Evolutionary conservation across 2,797 vertebrate genomes (phyloP).

Genomic region (Myotis myotis): DNA sequence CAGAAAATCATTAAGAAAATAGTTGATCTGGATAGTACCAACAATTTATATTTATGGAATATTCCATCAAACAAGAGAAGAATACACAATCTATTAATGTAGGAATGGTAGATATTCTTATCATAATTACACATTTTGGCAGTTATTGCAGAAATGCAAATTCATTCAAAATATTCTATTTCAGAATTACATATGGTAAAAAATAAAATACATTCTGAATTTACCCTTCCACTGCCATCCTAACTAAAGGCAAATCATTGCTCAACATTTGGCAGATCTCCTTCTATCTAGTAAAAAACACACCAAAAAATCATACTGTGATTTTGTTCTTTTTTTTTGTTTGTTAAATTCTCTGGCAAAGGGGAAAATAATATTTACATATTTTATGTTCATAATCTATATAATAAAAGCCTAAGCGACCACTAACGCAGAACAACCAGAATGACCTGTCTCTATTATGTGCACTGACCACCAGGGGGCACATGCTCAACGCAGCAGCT

Average conservation of each 20-base stretch:
- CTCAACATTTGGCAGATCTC: background rate
- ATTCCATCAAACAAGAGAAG: background rate
- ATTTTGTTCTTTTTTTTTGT: background rate
- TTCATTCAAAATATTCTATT: background rate
- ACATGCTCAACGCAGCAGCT: too few species aligned
- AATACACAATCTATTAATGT: background rate
- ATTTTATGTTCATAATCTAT: background rate
- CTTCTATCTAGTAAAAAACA: background rate
- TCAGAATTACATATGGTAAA: background rate
- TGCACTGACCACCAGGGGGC: too few species aligned
- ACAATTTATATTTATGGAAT: constrained; percentile 21
- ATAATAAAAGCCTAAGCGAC: too few species aligned
- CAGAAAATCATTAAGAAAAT: constrained; percentile 34
- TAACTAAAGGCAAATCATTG: background rate
- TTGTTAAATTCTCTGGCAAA: background rate
- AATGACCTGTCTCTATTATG: too few species aligned
- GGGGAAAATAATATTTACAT: background rate
- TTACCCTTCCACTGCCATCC: background rate
- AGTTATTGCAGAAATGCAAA: background rate
- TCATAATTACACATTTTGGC: background rate
- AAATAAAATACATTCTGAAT: background rate
- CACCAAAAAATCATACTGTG: background rate
- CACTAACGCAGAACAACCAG: too few species aligned
- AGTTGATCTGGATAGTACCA: background rate
- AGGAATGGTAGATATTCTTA: background rate